Percentiles rank a stretch among this genome's conserved stretches.
Evolutionary conservation across 2,113 vertebrate species (phyloP).

Genomic region (Pelusios castaneus): DNA sequence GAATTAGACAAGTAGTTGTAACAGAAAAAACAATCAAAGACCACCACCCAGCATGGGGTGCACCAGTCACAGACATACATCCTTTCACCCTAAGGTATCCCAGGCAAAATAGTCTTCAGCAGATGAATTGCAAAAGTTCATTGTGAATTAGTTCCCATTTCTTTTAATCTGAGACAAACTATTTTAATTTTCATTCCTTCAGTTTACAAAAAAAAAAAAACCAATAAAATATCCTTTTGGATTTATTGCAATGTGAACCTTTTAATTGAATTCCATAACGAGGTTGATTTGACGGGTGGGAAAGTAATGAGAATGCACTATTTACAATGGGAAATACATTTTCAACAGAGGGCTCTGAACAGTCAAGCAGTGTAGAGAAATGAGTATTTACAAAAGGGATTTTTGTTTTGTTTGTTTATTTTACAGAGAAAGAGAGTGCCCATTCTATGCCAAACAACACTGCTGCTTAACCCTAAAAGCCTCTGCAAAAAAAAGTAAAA

Average conservation of each 20-base stretch:
- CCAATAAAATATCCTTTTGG: conserved; percentile 41
- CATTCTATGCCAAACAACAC: conserved; percentile 41
- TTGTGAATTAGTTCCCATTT: conserved; percentile 65
- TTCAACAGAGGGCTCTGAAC: conserved; percentile 25
- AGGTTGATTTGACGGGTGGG: conserved; percentile 48
- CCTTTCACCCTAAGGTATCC: conserved; percentile 54
- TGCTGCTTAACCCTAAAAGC: conserved; percentile 55
- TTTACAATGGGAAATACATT: conserved; percentile 22
- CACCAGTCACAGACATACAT: conserved; percentile 48
- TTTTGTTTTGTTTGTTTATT: conserved; percentile 4
- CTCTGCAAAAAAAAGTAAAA: conserved; percentile 29
- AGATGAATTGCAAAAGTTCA: conserved; percentile 69
- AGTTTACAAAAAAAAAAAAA: conserved; percentile 69
- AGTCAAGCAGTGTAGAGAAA: not conserved
- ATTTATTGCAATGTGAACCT: conserved; percentile 1
- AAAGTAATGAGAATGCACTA: conserved; percentile 22
- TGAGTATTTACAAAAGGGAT: conserved; percentile 36
- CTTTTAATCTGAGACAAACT: conserved; percentile 61
- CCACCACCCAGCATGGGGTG: not conserved
- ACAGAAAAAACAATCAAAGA: conserved; percentile 65
- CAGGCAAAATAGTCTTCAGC: conserved; percentile 65
- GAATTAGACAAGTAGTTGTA: conserved; percentile 61
- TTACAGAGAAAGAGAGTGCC: not conserved
- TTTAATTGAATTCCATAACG: conserved; percentile 48
- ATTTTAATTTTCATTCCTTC: conserved; percentile 72